phyloP scores from a whole-genome alignment of 2,113 vertebrate genomes.

The Urocitellus parryii region DNA sequence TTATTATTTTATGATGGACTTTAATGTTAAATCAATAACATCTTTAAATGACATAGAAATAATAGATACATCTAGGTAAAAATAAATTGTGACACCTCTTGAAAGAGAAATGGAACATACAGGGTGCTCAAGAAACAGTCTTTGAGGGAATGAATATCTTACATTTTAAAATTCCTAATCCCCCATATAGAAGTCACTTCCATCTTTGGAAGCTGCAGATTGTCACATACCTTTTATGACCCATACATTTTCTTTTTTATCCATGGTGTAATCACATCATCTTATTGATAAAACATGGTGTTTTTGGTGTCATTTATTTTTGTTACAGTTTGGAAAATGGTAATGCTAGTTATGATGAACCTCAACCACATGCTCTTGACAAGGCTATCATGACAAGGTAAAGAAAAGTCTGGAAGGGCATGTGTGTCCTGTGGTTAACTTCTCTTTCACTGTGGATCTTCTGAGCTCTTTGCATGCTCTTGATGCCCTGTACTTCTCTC shows the following conservation, averaged over 20 bases:
- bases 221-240: conserved; percentile 27
- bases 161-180: conserved; percentile 5
- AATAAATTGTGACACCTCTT: neutral
- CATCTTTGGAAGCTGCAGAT: conserved; percentile 42
- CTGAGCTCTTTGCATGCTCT: conserved; percentile 70
- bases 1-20: conserved; percentile 54
- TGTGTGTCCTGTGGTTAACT: conserved; percentile 66
- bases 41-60: conserved; percentile 29
- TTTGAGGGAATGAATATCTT: neutral
- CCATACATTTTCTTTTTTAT: conserved; percentile 78
- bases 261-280: conserved; percentile 73
- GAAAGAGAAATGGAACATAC: neutral
- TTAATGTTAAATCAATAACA: conserved; percentile 25
- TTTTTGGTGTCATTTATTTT: conserved; percentile 90
- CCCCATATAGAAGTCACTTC: neutral
- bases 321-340: conserved; percentile 97
- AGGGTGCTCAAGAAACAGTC: neutral
- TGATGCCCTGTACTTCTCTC: conserved; percentile 37
- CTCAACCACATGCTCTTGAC: conserved; percentile 93
- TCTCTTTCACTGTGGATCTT: neutral
- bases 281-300: conserved; percentile 83
- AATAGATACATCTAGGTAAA: conserved; percentile 1
- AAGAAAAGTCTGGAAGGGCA: conserved; percentile 83
- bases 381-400: conserved; percentile 96
- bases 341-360: conserved; percentile 99